Conservation (phyloP, 1,140 invertebrate species). For the Drosophila biarmipes region DNA sequence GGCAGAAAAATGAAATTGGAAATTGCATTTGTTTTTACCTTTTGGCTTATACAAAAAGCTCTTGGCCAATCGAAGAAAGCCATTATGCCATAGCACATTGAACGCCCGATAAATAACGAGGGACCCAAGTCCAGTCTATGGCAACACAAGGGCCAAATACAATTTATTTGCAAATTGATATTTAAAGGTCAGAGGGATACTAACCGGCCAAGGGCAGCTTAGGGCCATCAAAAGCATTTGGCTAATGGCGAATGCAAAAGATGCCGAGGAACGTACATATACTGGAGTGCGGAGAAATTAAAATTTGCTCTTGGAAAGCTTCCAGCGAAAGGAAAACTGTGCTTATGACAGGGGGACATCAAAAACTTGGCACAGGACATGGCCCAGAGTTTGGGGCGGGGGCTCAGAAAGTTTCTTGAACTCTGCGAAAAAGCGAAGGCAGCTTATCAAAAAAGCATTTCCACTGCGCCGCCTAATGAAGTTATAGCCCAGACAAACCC, state of each 20-base stretch:
- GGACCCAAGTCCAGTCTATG: conserved; percentile 27
- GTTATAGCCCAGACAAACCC: conserved; percentile 55
- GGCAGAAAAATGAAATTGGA: conserved; percentile 44
- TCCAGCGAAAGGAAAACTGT: conserved; percentile 58
- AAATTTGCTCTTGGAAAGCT: conserved; percentile 34
- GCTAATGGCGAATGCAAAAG: conserved; percentile 59
- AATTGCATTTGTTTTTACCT: conserved; percentile 63
- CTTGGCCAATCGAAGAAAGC: conserved; percentile 71
- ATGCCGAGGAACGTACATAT: conserved; percentile 6
- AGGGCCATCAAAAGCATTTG: conserved; percentile 27
- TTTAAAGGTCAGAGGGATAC: conserved; percentile 68
- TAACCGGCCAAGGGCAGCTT: conserved; percentile 12
- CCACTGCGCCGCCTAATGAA: conserved; percentile 63
- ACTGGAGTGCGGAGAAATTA: conserved; percentile 53
- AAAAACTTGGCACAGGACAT: conserved; percentile 19
- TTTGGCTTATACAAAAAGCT: conserved; percentile 24
- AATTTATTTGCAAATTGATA: conserved; percentile 83
- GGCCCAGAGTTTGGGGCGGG: neutral
- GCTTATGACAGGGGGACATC: conserved; percentile 34
- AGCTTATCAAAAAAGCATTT: conserved; percentile 58
- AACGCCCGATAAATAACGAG: conserved; percentile 67
- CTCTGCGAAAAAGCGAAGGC: conserved; percentile 1
- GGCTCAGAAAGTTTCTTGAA: conserved; percentile 49
- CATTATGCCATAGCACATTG: conserved; percentile 73
- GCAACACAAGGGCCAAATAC: conserved; percentile 57